Base-by-base conservation (phyloP, 2,797 vertebrate genomes). In the Sus cebifrons region DNA sequence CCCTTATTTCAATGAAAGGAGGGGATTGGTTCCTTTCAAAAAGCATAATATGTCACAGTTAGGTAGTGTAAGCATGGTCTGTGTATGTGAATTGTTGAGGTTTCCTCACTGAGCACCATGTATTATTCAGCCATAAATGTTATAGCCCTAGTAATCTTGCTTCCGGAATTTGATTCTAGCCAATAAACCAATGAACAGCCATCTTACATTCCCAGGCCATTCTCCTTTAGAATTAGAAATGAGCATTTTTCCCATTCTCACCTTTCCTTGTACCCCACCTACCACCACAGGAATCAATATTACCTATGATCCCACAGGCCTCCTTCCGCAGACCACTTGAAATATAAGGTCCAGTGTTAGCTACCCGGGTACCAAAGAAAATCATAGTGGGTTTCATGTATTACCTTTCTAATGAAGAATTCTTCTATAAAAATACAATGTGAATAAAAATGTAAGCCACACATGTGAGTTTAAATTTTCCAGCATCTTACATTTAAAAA, bases 1-100 rank as follows among this genome's bases (percentile, higher is more conserved):
- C 0, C 15, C 73, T 23, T 56, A 44, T 86, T 89, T 89, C 64
- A 86, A 9, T 86, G 54, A 91, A 29, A 70, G 4, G 25, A 71
- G 68, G 73, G 7, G 29, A 97, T 18, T 74, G 17, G 11, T 52
- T 84, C 81, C 25, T 96, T 44, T 78, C 40, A 58, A 79, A 82
- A 94, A 52, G 13, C 4, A 40, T 60, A 84, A 27, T 27, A 54
- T 73, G 2, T 67, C 29, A 5, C 88, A 70, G n/a, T 83, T 90
- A 64, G 20, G 36, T 64, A 94, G 5, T 78, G 12, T 12, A 58
- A 75, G 7, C 21, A 32, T 82, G 3, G 7, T 36, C 58, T 20
- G 20, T 71, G 25, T 86, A 16, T 5, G 18, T 49, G 60, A 87
- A 21, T 65, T 71, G 87, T 89, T 54, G 21, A 52, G 32, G 52